Base-by-base conservation (phyloP, 2,113 vertebrate species). In the Silurus glanis region DNA sequence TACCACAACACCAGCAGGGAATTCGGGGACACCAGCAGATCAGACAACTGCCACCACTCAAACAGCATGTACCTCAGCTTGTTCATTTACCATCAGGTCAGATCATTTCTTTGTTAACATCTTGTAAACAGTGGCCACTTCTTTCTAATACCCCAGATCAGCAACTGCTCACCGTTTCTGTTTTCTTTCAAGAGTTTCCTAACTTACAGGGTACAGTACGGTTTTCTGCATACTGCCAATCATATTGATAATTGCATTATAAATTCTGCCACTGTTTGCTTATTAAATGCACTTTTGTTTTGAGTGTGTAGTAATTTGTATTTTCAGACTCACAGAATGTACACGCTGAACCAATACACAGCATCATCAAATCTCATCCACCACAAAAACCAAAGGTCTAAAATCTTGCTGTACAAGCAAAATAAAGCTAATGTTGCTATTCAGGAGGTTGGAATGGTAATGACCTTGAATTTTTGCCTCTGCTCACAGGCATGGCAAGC, bases 331-430 rank as follows among this genome's bases (percentile, higher is more conserved):
- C 76, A 75, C 79, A 53, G 64, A 88, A 89, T 59, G 72, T 90
- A 83, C 86, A 80, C 59, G 67, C 80, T 83, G 86, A 74, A 62
- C 53, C 64, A 79, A 82, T 81, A 47, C 88, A 87, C 75, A 93
- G 90, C 87, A 92, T 93, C 87, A 92, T 93, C 89, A 91, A 90
- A 62, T 92, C 92, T 83, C 90, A 92, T 81, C 90, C 91, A 83
- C 90, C 91, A 13, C 79, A 81, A 86, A 91, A 84, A 91, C 64
- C 83, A 71, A 89, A 92, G 91, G 90, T 94, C 85, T 90, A 87
- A 61, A 19, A 3, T 0, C 81, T 62, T 6, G 55, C 25, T 79
- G 17, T 75, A 5, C 45, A 82, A 17, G 37, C 5, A 64, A 23
- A 66, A 16, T 56, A 66, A 45, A 58, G 23, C 45, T 53, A 37